phyloP scores from a whole-genome alignment of 1,140 invertebrate species.

The Bombus terrestris region DNA sequence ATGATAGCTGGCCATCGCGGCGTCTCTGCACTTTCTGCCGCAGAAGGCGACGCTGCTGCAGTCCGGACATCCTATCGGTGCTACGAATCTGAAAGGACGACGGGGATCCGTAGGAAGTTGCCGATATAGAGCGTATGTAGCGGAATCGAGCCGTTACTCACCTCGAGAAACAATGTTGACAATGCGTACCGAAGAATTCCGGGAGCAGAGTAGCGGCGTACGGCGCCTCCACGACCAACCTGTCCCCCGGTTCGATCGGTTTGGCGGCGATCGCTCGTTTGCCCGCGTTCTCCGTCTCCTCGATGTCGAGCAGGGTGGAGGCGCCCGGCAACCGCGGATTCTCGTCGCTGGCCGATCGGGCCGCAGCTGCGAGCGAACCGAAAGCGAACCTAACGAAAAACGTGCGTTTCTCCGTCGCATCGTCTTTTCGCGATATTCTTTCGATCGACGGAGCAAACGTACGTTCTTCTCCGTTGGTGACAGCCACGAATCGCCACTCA shows the following conservation, averaged over 20 bases:
- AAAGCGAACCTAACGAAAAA: no score
- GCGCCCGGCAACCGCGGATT: conserved; percentile 44
- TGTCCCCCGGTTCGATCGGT: conserved; percentile 85
- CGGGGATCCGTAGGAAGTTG: fast-evolving
- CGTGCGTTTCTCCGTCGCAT: neutral
- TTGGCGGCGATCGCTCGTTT: conserved; percentile 85
- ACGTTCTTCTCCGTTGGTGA: neutral
- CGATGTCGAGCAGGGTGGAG: conserved; percentile 78
- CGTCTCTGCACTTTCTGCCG: conserved; percentile 86
- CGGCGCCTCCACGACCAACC: conserved; percentile 88
- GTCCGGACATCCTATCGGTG: conserved; percentile 88
- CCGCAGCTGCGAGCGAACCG: neutral
- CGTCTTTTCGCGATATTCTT: neutral
- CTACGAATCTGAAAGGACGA: conserved; percentile 81
- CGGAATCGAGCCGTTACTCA: conserved; percentile 61
- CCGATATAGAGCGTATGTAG: fast-evolving
- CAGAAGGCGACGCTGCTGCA: conserved; percentile 92
- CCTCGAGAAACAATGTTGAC: conserved; percentile 92
- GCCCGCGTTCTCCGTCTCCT: conserved; percentile 81
- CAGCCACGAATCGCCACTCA: neutral
- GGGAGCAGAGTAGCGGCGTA: conserved; percentile 89
- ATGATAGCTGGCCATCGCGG: conserved; percentile 89
- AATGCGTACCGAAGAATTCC: conserved; percentile 89
- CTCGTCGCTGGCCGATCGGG: conserved; percentile 17
- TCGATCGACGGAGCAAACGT: neutral